Conservation (phyloP, 2,888 invertebrate species). For the Ashinkailepas kermadecensis region DNA sequence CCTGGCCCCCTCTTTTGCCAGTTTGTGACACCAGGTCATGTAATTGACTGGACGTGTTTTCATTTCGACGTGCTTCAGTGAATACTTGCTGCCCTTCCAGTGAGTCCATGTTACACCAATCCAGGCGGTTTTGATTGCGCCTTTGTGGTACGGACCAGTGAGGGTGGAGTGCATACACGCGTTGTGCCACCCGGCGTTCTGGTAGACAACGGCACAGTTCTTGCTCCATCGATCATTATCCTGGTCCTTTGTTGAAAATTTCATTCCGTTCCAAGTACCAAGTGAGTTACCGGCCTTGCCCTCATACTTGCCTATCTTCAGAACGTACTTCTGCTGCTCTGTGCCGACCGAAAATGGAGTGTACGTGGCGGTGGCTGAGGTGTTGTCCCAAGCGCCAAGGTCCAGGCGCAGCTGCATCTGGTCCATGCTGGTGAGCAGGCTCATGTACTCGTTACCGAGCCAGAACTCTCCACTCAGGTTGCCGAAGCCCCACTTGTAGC, state of each 20-base stretch:
- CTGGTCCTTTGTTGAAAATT: neutral
- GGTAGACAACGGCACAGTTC: neutral
- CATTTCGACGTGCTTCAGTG: neutral
- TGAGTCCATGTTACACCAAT: neutral
- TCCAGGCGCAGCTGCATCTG: conserved; percentile 80
- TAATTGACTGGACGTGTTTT: neutral
- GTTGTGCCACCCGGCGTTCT: neutral
- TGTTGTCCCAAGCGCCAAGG: conserved; percentile 71
- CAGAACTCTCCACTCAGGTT: conserved; percentile 84
- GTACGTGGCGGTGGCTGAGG: too few relatives aligned
- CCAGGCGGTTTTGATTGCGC: neutral
- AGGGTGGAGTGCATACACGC: neutral
- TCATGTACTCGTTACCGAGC: conserved; percentile 88
- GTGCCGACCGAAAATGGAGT: neutral
- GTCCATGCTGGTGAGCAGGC: conserved; percentile 85
- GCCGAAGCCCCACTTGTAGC: conserved; percentile 87
- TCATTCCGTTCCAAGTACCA: neutral
- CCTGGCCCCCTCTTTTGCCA: neutral
- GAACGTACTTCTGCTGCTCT: neutral
- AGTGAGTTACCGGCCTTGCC: neutral
- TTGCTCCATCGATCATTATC: neutral
- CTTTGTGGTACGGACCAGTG: neutral
- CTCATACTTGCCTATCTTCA: neutral
- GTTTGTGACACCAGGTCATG: conserved; percentile 5
- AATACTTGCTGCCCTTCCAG: neutral